These are phyloP conservation scores for Notothenia rossii DNA, from an alignment of 2,113 vertebrate species.

Conservation along the genomic window DNA sequence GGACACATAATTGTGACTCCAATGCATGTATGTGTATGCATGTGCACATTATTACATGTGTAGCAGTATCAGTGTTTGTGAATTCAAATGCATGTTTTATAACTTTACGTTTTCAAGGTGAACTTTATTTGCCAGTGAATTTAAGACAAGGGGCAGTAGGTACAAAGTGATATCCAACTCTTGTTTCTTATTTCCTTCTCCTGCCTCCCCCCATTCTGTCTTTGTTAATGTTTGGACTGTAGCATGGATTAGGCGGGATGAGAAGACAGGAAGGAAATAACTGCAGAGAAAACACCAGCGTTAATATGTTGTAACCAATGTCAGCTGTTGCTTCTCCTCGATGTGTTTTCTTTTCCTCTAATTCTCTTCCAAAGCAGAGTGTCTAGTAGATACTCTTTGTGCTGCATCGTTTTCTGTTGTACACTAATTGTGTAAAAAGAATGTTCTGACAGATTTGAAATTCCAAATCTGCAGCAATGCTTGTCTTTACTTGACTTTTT, in stretches of 20 bases:
- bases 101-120: background rate
- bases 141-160: background rate
- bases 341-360: background rate
- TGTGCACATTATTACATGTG: background rate
- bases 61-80: background rate
- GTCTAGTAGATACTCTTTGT: background rate
- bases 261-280: slow-evolving; percentile 30
- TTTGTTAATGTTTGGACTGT: slow-evolving; percentile 8
- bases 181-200: background rate
- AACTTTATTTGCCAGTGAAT: background rate
- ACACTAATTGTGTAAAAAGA: too few species aligned
- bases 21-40: too few species aligned
- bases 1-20: background rate
- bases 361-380: background rate
- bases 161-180: background rate
- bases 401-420: too few species aligned
- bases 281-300: slow-evolving; percentile 20
- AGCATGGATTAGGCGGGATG: slow-evolving; percentile 13
- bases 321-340: slow-evolving; percentile 26
- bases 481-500: background rate
- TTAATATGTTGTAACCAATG: slow-evolving; percentile 37
- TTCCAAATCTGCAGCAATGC: background rate
- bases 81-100: background rate
- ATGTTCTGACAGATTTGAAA: too few species aligned
- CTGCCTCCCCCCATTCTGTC: background rate